Base-by-base conservation (phyloP, 2,888 invertebrate species). In the Erebia palarica region DNA sequence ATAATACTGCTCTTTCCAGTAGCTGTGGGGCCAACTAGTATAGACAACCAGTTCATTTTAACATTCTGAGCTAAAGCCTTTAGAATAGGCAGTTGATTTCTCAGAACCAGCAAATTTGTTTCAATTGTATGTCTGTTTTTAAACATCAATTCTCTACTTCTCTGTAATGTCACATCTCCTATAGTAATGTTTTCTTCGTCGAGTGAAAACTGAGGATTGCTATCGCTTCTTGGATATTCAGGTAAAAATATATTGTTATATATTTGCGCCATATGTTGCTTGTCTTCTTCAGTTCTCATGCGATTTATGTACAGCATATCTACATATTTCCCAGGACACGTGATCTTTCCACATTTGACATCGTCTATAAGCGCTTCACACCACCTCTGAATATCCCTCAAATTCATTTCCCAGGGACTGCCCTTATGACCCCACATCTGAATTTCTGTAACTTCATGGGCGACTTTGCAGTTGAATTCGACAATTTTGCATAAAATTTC, bases 331-430 rank as follows among this genome's bases (percentile, higher is more conserved):
- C 94, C 96, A 71, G 94, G 96, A 79, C 89, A 87, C 55, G 87
- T 81, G 75, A 77, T 69, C 73, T 78, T 79, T 5, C 79, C 78
- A 27, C 75, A 78, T 21, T 84, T 78, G 73, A 86, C 81, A 78
- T 92, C 91, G 69, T 88, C 88, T 47, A 95, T 86, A 0, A 96
- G 92, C 0, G 96, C 95, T 79, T 98, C 96, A 83, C 98, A 98
- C 99, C 99, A 99, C 78, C 99, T 95, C 72, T 96, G 95, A 77
- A 99, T 94, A 85, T 99, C 99, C 79, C 99, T 95, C 63, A 99
- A 93, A 91, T 99, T 99, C 92, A 99, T 98, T 89, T 99, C 99
- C 96, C 98, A 99, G 0, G 99, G 99, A 0, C 97, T 96, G 0
- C 99, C 99, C 81, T 93, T 95, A 78, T 95, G 95, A 0, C 97